Base-by-base conservation (phyloP, 2,113 vertebrate genomes). In the Delphinapterus leucas region DNA sequence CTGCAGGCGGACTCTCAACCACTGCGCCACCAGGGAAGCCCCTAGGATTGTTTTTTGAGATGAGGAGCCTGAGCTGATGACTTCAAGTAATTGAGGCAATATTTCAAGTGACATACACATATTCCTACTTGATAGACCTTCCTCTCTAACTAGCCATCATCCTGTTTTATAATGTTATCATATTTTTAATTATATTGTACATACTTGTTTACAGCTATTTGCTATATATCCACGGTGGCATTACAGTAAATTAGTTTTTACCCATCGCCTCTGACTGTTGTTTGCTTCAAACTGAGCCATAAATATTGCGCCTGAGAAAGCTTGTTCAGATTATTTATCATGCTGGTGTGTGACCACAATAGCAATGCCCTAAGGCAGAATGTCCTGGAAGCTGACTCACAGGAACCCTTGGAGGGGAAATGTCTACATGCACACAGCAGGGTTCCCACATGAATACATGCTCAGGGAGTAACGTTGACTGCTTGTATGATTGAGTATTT, bases 91-190 rank as follows among this genome's bases (percentile, higher is more conserved):
- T 6, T 2, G 81, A 80, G 88, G 65, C 79, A 88, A 79, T 95
- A 97, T 97, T 98, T 98, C 98, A 97, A 95, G 73, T 95, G 96
- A 97, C 97, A 70, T 81, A 96, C 23, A 13, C 77, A 33, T 71
- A 63, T 70, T 96, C 61, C 44, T 58, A n/a, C 84, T 93, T 71
- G 93, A 81, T 86, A 33, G 4, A 95, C 90, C 63, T 97, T 92
- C 83, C 91, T 92, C 93, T 85, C 82, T 93, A 94, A 97, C 70
- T 87, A 92, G 68, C 77, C 68, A 38, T 79, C 96, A 70, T 92
- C 58, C 36, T 97, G 76, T 97, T 98, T 97, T 97, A 96, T 93
- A 95, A 20, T 47, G 73, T 74, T 88, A 96, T 97, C 92, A n/a
- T 33, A 80, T 44, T 94, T 97, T 31, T 85, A 96, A 97, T 96